A percentile compares a stretch with the other conserved stretches of the same genome.
phyloP scores from a whole-genome alignment of 2,797 vertebrate species.

The Brachyrhaphis roseni region DNA sequence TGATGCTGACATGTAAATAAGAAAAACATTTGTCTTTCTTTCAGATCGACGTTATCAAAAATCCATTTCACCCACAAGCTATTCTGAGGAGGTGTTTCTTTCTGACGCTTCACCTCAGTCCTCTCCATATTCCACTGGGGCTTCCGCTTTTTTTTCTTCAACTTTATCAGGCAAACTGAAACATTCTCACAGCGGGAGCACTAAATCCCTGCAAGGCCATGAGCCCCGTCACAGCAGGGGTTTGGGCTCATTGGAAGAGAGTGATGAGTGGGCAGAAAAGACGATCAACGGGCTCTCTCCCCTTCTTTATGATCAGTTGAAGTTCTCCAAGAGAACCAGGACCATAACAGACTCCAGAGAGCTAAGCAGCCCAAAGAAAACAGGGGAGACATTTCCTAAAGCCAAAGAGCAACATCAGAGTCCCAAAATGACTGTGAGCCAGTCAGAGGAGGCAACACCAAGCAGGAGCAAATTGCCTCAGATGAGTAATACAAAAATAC shows the following conservation, averaged over 20 bases:
- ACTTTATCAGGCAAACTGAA: conserved; percentile 74
- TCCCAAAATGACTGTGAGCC: conserved; percentile 54
- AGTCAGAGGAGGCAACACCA: conserved; percentile 33
- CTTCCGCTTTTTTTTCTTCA: conserved; percentile 77
- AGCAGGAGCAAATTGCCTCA: conserved; percentile 45
- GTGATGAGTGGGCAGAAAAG: conserved; percentile 69
- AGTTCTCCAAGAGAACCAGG: conserved; percentile 68
- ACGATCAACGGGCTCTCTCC: conserved; percentile 50
- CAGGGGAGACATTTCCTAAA: conserved; percentile 65
- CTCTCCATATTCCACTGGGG: conserved; percentile 80
- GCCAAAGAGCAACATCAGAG: conserved; percentile 72
- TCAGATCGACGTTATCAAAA: conserved; percentile 85
- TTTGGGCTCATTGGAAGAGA: conserved; percentile 69
- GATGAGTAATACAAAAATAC: conserved; percentile 32
- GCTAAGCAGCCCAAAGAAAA: conserved; percentile 73
- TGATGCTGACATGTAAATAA: conserved; percentile 10
- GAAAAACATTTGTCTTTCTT: conserved; percentile 25
- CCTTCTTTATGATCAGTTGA: conserved; percentile 39
- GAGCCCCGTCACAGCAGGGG: conserved; percentile 66
- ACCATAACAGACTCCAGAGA: conserved; percentile 60
- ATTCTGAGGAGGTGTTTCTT: conserved; percentile 72
- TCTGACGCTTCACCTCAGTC: conserved; percentile 83
- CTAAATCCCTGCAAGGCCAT: conserved; percentile 59
- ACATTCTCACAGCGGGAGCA: conserved; percentile 75
- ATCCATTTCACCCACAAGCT: conserved; percentile 81